Evolutionary conservation across 1,140 invertebrate species (phyloP), one percentile per base, ranked within the genome.

Genomic region (Neodiprion lecontei): DNA sequence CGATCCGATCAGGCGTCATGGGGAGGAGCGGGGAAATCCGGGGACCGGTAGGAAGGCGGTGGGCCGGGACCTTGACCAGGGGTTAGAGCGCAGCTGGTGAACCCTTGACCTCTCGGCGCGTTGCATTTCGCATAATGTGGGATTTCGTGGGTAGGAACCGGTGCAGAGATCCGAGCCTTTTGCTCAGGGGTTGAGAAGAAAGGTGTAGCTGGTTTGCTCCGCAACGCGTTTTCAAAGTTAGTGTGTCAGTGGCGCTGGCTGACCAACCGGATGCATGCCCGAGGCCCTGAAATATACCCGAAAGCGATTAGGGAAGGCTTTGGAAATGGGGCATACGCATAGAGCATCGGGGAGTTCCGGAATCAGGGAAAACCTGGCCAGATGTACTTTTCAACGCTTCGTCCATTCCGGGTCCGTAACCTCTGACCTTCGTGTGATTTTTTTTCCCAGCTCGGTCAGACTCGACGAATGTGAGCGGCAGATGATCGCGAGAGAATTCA

Each of bases 71-170:
- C 53, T 61, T 61, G 53, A 61, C 53, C 53, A 61, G 12, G 40
- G 67, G 67, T 69, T 69, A 12, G 47, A 78, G 72, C 61, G 83
- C 84, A 85, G 84, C 84, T 85, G 84, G 78, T 80, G 81, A 85
- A 84, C 84, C 80, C 81, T 82, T 84, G 83, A 85, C 83, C 84
- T 84, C 80, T 47, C 23, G 67, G 78, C n/a, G 77, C 77, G 76
- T 77, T 80, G 53, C 53, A 61, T 61, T 61, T 61, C 53, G 53
- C 53, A 61, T 61, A 61, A 61, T 61, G 53, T 9, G 11, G 53
- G 53, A 61, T 61, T 61, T 61, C 28, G 28, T 40, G 28, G 28
- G 28, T 40, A 40, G 28, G 28, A 40, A 40, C 28, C 28, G 28
- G 28, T 40, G 28, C 28, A 5, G 28, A 40, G 28, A 40, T 40